phyloP scores from a whole-genome alignment of 1,140 invertebrate species.

The Phymorhynchus buccinoides region DNA sequence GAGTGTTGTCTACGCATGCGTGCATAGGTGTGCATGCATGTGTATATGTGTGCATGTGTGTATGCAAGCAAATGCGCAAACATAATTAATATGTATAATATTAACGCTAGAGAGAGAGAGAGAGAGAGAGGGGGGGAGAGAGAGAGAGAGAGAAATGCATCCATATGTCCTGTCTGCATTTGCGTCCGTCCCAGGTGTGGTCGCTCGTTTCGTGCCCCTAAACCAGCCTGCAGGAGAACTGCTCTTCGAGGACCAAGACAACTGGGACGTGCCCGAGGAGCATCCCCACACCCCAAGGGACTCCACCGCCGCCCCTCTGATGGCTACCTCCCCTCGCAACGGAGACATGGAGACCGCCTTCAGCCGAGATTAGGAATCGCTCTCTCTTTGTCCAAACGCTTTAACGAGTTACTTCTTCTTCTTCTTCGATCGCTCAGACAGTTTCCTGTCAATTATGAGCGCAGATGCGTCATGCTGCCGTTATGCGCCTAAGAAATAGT shows the following conservation, averaged over 20 bases:
- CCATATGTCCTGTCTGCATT: neutral
- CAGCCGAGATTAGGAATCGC: neutral
- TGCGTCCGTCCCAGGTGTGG: slow-evolving; percentile 35
- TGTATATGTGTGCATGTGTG: no score
- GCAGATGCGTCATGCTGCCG: no score
- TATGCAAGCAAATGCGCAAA: no score
- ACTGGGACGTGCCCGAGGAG: slow-evolving; percentile 63
- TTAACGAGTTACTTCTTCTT: no score
- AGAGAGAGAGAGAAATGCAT: no score
- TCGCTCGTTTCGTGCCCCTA: slow-evolving; percentile 57
- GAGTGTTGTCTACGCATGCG: no score
- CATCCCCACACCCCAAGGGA: neutral
- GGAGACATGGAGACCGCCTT: slow-evolving; percentile 31
- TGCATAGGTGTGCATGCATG: no score
- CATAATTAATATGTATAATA: neutral
- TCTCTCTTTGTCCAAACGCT: no score
- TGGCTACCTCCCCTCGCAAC: slow-evolving; percentile 38
- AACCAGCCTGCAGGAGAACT: slow-evolving; percentile 53
- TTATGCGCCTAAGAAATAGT: no score
- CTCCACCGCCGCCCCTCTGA: neutral
- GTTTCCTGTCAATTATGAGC: no score
- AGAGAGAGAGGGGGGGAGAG: neutral
- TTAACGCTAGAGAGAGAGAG: no score
- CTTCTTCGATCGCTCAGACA: no score
- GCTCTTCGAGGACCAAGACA: slow-evolving; percentile 61